A percentile compares a stretch with the other conserved stretches of the same genome.
Evolutionary conservation across 2,888 invertebrate genomes (phyloP).

Genomic region (Hermodice carunculata): DNA sequence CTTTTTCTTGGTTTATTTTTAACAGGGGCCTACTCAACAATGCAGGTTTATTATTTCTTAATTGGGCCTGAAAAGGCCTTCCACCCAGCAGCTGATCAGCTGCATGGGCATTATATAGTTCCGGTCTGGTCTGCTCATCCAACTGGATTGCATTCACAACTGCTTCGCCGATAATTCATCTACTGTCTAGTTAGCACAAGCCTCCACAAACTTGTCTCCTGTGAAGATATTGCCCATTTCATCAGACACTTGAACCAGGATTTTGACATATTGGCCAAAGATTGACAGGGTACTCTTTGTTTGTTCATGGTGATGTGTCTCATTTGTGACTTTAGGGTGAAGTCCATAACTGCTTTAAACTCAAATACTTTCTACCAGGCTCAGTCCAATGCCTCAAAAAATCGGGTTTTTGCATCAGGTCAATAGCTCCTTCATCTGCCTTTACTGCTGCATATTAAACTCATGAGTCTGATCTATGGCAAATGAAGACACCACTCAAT

Average conservation of each 20-base stretch:
- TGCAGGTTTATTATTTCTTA: not conserved
- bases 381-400: not conserved
- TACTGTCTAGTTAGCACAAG: not conserved
- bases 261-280: not conserved
- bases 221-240: not conserved
- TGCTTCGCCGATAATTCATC: not conserved
- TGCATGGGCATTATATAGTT: not conserved
- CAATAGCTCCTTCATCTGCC: conserved; percentile 11
- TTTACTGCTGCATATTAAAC: conserved; percentile 16
- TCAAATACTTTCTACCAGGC: not conserved
- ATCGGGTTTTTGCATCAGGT: not conserved
- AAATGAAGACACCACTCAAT: conserved; percentile 8
- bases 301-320: not conserved
- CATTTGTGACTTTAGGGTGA: too few species aligned
- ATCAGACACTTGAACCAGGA: not conserved
- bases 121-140: not conserved
- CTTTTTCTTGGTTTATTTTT: too few species aligned
- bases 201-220: not conserved
- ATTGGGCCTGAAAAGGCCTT: not conserved
- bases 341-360: conserved; percentile 1
- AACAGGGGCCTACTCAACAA: too few species aligned
- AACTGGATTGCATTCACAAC: not conserved
- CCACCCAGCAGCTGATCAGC: not conserved
- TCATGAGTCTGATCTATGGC: conserved; percentile 19
- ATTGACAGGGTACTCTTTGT: conserved; percentile 1